phyloP scores from a whole-genome alignment of 2,888 invertebrate genomes.

The Agrochola lychnidis region DNA sequence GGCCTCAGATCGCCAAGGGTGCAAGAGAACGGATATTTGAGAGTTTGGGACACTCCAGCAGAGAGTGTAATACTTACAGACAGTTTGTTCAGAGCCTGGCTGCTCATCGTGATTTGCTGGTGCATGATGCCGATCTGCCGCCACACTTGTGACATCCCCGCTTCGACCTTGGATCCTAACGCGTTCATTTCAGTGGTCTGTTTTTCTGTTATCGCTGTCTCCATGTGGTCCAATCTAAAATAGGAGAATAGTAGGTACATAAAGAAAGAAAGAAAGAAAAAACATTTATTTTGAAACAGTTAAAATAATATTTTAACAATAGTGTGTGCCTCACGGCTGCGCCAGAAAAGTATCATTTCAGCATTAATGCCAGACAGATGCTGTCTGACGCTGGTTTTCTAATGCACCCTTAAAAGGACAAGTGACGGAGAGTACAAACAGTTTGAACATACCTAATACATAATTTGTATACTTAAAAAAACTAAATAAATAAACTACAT shows the following conservation, averaged over 20 bases:
- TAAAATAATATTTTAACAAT: too few relatives aligned
- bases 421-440: too few relatives aligned
- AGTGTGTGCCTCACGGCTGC: too few relatives aligned
- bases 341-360: too few relatives aligned
- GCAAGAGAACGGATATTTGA: neutral
- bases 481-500: too few relatives aligned
- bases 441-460: too few relatives aligned
- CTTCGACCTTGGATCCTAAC: constrained; percentile 94
- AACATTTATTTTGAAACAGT: too few relatives aligned
- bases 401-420: too few relatives aligned
- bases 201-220: constrained; percentile 92
- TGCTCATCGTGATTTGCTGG: constrained; percentile 94
- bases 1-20: neutral
- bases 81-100: constrained; percentile 93
- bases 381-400: too few relatives aligned
- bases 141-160: constrained; percentile 96
- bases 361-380: too few relatives aligned
- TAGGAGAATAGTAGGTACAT: neutral
- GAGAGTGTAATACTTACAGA: constrained; percentile 77
- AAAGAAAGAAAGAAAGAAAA: too few relatives aligned
- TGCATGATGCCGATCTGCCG: constrained; percentile 97
- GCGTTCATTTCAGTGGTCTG: constrained; percentile 94
- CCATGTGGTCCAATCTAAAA: constrained; percentile 92
- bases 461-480: too few relatives aligned
- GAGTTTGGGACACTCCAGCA: neutral